Evolutionary conservation across 2,797 vertebrate species (phyloP).

Genomic region (Stomatorhinus walkeri): DNA sequence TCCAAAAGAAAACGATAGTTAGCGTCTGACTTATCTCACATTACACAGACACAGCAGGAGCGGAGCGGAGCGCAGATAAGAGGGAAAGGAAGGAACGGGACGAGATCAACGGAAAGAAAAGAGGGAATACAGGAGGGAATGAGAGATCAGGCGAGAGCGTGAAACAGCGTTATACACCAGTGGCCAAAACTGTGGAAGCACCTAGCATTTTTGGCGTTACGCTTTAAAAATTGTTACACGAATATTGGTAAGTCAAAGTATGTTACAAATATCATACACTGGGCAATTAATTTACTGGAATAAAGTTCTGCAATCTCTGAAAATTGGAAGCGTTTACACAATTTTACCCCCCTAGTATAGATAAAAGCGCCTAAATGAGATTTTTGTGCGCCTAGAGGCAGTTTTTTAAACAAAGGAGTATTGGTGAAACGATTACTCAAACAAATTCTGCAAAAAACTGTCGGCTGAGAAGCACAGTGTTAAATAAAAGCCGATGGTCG

Average conservation of each 20-base stretch:
- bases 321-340: background rate
- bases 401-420: background rate
- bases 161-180: background rate
- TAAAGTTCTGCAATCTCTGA: background rate
- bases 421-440: background rate
- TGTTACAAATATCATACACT: background rate
- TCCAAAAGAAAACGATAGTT: conserved; percentile 46
- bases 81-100: background rate
- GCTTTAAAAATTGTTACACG: background rate
- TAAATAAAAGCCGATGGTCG: background rate
- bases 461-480: background rate
- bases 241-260: background rate
- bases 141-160: background rate
- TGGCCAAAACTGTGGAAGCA: background rate
- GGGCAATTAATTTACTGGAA: background rate
- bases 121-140: background rate
- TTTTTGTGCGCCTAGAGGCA: background rate
- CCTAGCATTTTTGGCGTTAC: background rate
- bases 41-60: conserved; percentile 64
- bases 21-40: conserved; percentile 56
- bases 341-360: background rate
- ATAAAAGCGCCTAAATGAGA: background rate
- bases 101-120: background rate
- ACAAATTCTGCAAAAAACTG: background rate
- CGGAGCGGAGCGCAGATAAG: conserved; percentile 19